These are phyloP conservation scores for Python bivittatus DNA, from an alignment of 2,113 vertebrate species.

Conservation along the genomic window DNA sequence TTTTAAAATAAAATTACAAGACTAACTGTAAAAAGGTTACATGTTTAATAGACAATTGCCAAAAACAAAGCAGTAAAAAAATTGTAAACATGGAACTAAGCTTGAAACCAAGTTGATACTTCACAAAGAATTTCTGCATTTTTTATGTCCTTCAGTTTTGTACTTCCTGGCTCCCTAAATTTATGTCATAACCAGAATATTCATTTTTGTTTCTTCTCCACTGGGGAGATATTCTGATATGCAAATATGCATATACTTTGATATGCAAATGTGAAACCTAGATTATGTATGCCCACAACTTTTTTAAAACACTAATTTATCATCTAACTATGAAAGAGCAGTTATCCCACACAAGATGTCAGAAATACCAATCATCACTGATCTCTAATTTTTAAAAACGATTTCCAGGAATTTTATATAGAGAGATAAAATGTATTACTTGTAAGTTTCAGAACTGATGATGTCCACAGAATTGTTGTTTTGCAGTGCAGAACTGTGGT, in stretches of 20 bases:
- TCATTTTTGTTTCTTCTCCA: not conserved
- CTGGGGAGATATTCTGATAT: not conserved
- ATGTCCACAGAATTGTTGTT: conserved; percentile 75
- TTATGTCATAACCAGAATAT: not conserved
- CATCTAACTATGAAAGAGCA: not conserved
- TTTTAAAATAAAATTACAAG: conserved; percentile 55
- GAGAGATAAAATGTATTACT: conserved; percentile 71
- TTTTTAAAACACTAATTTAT: not conserved
- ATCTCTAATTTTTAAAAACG: conserved; percentile 2
- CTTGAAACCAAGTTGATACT: not conserved
- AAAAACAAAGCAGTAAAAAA: not conserved
- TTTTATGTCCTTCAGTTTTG: not conserved
- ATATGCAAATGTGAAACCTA: not conserved
- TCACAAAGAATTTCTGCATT: not conserved
- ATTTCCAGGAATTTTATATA: conserved; percentile 6
- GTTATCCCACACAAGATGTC: not conserved
- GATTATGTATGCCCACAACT: not conserved
- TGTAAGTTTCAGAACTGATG: conserved; percentile 81
- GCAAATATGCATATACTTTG: not conserved
- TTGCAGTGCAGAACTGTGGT: conserved; percentile 75
- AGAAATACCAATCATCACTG: not conserved
- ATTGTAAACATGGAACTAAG: not conserved
- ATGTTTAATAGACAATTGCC: not conserved
- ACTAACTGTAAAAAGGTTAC: not conserved
- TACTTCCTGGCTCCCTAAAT: not conserved